These are phyloP conservation scores for Mizuhopecten yessoensis DNA, from an alignment of 1,140 invertebrate genomes.

Conservation along the genomic window DNA sequence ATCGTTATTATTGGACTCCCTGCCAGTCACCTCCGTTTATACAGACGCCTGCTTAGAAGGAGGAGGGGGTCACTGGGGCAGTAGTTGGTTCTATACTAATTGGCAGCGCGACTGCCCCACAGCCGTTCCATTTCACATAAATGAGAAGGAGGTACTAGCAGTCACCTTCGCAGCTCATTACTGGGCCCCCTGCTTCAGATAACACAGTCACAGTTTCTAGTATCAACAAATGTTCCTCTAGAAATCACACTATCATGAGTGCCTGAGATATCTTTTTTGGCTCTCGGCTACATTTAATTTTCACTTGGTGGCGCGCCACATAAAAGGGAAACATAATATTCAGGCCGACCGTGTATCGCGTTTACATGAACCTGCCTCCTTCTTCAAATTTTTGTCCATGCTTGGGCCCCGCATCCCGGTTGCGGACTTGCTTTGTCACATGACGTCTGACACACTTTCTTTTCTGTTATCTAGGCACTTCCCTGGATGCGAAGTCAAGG, in stretches of 20 bases:
- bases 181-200: neutral
- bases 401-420: neutral
- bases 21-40: conserved; percentile 42
- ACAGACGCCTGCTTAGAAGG: conserved; percentile 42
- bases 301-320: neutral
- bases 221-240: neutral
- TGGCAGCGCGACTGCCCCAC: neutral
- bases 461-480: neutral
- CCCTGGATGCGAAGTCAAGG: neutral
- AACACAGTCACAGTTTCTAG: neutral
- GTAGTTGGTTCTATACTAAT: conserved; percentile 40
- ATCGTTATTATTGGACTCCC: conserved; percentile 42
- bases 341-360: neutral
- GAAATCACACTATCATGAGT: neutral
- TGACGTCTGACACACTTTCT: neutral
- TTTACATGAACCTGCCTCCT: neutral
- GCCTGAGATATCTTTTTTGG: conserved; percentile 40
- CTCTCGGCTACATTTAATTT: conserved; percentile 47
- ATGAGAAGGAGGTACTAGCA: neutral
- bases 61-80: conserved; percentile 35
- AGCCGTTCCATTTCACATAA: neutral
- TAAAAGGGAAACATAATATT: conserved; percentile 40
- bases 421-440: neutral
- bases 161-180: neutral
- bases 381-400: neutral